Conservation (phyloP, 2,888 invertebrate genomes). For the Apodemia hepburni region DNA sequence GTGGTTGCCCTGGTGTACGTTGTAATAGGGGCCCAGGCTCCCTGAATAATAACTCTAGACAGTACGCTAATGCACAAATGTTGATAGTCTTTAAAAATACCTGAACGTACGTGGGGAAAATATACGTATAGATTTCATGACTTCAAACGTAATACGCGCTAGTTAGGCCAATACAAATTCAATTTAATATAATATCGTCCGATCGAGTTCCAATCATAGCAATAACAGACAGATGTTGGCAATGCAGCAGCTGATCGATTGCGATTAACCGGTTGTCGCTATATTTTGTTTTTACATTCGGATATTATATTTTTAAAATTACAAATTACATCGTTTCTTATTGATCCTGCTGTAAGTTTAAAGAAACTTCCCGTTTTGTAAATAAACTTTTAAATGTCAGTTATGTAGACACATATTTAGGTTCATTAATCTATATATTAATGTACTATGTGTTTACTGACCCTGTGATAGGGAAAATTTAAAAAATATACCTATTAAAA, state of each 20-base stretch:
- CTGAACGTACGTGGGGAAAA: too few species aligned
- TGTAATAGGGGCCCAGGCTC: too few species aligned
- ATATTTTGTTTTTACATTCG: slow-evolving; percentile 1
- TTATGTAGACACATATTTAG: background rate
- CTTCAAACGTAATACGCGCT: background rate
- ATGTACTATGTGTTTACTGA: too few species aligned
- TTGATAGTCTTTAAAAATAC: too few species aligned
- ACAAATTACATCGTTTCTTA: slow-evolving; percentile 1
- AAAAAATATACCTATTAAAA: too few species aligned
- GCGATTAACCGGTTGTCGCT: slow-evolving; percentile 4
- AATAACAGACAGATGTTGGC: slow-evolving; percentile 4
- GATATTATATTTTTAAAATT: slow-evolving; percentile 4
- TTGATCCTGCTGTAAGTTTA: background rate
- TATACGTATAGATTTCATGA: too few species aligned
- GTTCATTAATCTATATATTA: too few species aligned
- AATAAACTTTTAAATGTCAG: background rate
- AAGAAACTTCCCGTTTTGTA: background rate
- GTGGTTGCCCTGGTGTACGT: too few species aligned
- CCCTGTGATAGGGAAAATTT: too few species aligned
- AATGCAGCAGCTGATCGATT: slow-evolving; percentile 4
- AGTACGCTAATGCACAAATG: too few species aligned
- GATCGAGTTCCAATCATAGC: background rate
- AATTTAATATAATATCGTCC: background rate
- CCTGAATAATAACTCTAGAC: too few species aligned
- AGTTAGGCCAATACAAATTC: background rate